Base-by-base conservation (phyloP, 2,888 invertebrate genomes). In the Scaptomyza cyrtandrae region DNA sequence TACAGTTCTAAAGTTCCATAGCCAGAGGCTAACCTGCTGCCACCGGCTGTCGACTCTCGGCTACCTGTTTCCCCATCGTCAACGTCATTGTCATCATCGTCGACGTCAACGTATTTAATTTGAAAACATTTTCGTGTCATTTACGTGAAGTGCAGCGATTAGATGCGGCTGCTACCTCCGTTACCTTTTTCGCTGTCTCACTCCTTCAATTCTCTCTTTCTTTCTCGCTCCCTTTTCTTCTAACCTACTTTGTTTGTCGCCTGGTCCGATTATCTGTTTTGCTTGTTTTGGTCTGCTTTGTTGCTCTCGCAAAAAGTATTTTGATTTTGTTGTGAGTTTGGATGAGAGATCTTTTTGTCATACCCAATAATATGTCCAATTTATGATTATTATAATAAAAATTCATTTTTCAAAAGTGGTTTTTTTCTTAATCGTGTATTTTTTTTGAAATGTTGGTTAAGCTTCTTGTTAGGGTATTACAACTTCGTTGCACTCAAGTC, bases 101-200 rank as follows among this genome's bases (percentile, higher is more conserved):
- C 44, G 66, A 64, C 60, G 67, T 66, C 65, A 52, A 24, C 63
- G 68, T 65, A 71, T 83, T 77, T 83, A 77, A 80, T 80, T 80
- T 74, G 71, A 80, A 74, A 83, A 80, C 80, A 83, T 80, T 83
- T 80, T 80, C 77, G 80, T 80, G 80, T 74, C 84, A 83, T 77
- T 78, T 82, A 71, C 71, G 73, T 87, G 73, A 79, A 78, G 79
- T 82, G 82, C 79, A 75, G 79, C 79, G 82, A 75, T 83, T 74
- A 71, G 70, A 82, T 75, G 77, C 71, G 77, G 71, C 72, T 72
- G 72, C 87, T 63, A 62, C 46, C 52, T 55, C 43, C 60, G 41
- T 29, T 27, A 52, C 37, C 46, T 44, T 16, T 10, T 41, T 41
- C 39, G 41, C 41, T 41, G 10, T 41, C 4, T 16, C 16, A 41